Conservation (phyloP, 2,797 vertebrate genomes). For the Taenioides sp. region DNA sequence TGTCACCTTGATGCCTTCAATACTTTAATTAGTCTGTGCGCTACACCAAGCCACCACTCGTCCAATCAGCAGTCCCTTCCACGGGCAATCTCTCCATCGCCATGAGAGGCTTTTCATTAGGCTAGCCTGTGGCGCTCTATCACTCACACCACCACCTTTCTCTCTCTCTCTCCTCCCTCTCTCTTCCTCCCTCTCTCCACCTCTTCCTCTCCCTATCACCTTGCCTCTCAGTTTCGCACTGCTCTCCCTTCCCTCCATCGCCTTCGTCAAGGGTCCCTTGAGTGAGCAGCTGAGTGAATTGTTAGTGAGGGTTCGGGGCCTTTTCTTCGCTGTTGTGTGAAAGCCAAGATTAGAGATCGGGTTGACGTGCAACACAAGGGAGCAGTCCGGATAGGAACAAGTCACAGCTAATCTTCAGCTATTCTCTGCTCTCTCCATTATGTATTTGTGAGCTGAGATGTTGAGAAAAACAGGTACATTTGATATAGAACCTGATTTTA, state of each 20-base stretch:
- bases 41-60: constrained; percentile 65
- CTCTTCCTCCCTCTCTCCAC: constrained; percentile 1
- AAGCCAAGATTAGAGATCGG: constrained; percentile 61
- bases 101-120: constrained; percentile 76
- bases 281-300: constrained; percentile 42
- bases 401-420: constrained; percentile 36
- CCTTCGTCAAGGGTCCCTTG: constrained; percentile 50
- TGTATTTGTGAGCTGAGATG: constrained; percentile 2
- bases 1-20: constrained; percentile 55
- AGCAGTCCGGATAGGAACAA: constrained; percentile 43
- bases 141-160: constrained; percentile 47
- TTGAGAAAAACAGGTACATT: neutral
- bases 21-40: constrained; percentile 72
- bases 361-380: constrained; percentile 40
- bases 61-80: constrained; percentile 75
- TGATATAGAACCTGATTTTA: neutral
- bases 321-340: constrained; percentile 53
- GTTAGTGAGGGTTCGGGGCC: constrained; percentile 33
- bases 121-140: constrained; percentile 62
- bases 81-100: constrained; percentile 74
- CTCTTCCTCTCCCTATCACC: constrained; percentile 9
- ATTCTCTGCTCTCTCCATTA: constrained; percentile 32
- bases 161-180: constrained; percentile 8
- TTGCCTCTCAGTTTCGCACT: constrained; percentile 35
- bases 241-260: constrained; percentile 37